Evolutionary conservation across 2,113 vertebrate genomes (phyloP).

Genomic region (Phaethornis superciliosus): DNA sequence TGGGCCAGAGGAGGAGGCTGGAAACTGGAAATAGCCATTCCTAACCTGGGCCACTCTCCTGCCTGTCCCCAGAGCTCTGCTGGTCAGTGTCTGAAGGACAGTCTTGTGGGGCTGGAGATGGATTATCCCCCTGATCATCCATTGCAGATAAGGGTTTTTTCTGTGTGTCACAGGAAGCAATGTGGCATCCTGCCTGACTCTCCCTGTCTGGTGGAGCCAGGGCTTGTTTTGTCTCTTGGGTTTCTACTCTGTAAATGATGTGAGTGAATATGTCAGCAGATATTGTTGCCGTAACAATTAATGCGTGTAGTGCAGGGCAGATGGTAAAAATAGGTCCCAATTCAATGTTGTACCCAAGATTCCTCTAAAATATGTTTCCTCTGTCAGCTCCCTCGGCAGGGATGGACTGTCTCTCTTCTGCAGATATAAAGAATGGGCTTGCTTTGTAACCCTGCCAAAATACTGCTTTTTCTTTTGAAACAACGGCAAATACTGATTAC

Average conservation of each 20-base stretch:
- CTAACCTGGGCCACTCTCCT: background rate
- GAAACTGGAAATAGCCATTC: too few relatives aligned
- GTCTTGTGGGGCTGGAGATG: background rate
- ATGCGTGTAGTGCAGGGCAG: background rate
- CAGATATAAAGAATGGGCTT: background rate
- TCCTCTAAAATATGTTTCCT: slow-evolving; percentile 16
- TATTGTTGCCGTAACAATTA: background rate
- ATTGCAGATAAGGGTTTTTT: background rate
- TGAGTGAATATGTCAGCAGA: slow-evolving; percentile 11
- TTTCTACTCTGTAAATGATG: background rate
- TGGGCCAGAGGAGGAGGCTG: background rate
- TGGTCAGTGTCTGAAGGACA: accelerated
- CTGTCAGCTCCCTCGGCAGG: slow-evolving; percentile 4
- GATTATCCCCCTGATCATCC: background rate
- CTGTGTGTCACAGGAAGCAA: slow-evolving; percentile 13
- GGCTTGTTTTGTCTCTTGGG: slow-evolving; percentile 32
- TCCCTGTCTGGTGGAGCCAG: background rate
- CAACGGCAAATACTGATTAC: background rate
- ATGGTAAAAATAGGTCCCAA: background rate
- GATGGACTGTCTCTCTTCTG: background rate
- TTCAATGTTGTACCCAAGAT: background rate
- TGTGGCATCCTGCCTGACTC: slow-evolving; percentile 37
- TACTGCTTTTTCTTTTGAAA: background rate
- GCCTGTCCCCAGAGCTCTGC: background rate
- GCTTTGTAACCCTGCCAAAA: slow-evolving; percentile 25